Percentiles rank a stretch among this genome's conserved stretches.
Evolutionary conservation across 2,888 invertebrate genomes (phyloP).

Genomic region (Cerceris ruficornis): DNA sequence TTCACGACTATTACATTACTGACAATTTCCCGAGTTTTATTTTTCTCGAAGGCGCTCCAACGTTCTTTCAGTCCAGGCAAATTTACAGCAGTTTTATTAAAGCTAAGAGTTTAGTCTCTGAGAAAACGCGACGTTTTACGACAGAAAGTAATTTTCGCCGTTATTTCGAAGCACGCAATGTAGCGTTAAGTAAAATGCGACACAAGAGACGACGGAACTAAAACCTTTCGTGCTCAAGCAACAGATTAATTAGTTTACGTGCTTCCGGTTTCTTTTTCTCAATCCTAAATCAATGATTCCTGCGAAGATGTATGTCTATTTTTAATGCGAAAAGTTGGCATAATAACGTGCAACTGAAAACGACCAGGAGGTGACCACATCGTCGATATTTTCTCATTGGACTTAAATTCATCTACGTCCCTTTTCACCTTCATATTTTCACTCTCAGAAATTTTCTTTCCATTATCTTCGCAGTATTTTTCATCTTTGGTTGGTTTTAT

Average conservation of each 20-base stretch:
- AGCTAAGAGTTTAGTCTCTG: not conserved
- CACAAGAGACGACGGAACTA: constrained; percentile 16
- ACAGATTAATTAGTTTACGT: not conserved
- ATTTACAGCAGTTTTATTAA: not conserved
- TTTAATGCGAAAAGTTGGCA: constrained; percentile 71
- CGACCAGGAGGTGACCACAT: constrained; percentile 69
- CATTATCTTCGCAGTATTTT: not conserved
- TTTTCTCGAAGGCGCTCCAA: no score
- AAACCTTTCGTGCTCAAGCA: constrained; percentile 9
- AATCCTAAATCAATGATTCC: constrained; percentile 68
- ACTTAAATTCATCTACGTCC: constrained; percentile 6
- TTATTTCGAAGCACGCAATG: constrained; percentile 3
- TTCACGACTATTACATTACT: no score
- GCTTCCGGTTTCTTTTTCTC: constrained; percentile 22
- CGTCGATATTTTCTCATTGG: constrained; percentile 11
- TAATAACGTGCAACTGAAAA: constrained; percentile 82
- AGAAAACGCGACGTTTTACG: not conserved
- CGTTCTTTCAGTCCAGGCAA: not conserved
- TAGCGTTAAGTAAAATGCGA: constrained; percentile 6
- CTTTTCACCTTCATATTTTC: constrained; percentile 20
- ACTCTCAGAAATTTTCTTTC: not conserved
- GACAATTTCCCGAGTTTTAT: no score
- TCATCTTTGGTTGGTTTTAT: constrained; percentile 21
- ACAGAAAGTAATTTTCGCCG: constrained; percentile 9
- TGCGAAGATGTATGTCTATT: constrained; percentile 70